Conservation (phyloP, 1,140 invertebrate species). For the Pseudomyrmex dendroicus region DNA sequence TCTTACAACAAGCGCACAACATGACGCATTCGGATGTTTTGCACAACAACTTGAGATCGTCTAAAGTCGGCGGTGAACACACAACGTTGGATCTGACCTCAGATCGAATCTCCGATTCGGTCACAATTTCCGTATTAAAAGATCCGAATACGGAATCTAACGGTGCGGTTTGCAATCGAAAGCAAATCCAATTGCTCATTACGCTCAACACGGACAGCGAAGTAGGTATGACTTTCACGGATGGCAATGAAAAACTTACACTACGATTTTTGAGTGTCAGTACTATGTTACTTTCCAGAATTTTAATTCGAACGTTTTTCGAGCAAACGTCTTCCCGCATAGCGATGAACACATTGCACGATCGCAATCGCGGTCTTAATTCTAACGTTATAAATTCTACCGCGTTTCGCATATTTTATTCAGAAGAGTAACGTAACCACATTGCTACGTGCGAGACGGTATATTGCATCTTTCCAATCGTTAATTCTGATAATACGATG, state of each 20-base stretch:
- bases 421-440: too few relatives aligned
- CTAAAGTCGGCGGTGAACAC: slow-evolving; percentile 21
- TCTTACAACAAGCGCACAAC: slow-evolving; percentile 77
- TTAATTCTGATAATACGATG: too few relatives aligned
- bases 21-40: slow-evolving; percentile 64
- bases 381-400: slow-evolving; percentile 81
- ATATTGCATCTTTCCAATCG: too few relatives aligned
- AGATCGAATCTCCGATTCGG: slow-evolving; percentile 20
- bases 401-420: neutral
- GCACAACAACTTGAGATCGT: slow-evolving; percentile 63
- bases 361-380: slow-evolving; percentile 78
- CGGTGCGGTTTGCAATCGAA: slow-evolving; percentile 79
- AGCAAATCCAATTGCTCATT: slow-evolving; percentile 79
- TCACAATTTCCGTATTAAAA: slow-evolving; percentile 78
- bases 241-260: slow-evolving; percentile 68
- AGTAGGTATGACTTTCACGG: slow-evolving; percentile 78
- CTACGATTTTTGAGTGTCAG: slow-evolving; percentile 68
- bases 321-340: slow-evolving; percentile 66
- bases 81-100: slow-evolving; percentile 7
- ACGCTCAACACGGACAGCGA: slow-evolving; percentile 78
- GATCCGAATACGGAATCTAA: slow-evolving; percentile 76
- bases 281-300: slow-evolving; percentile 75
- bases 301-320: slow-evolving; percentile 71
- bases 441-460: too few relatives aligned
- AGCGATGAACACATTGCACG: slow-evolving; percentile 78